Percentiles rank a stretch among this genome's conserved stretches.
Evolutionary conservation across 2,113 vertebrate species (phyloP).

Genomic region (Myanophis thanlyinensis): DNA sequence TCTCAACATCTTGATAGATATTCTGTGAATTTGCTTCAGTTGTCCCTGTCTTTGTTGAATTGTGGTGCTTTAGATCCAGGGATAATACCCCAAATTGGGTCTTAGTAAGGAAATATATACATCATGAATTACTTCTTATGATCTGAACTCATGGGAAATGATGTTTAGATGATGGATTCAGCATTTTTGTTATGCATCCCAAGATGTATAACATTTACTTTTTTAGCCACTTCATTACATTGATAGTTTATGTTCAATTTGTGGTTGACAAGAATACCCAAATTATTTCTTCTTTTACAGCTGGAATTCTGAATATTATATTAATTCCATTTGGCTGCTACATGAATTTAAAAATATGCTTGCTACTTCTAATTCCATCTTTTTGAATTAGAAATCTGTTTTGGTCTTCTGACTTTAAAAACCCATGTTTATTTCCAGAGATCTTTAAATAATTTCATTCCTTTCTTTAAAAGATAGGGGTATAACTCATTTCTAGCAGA

Average conservation of each 20-base stretch:
- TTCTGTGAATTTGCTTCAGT: background rate
- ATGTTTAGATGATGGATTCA: background rate
- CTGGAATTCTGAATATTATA: background rate
- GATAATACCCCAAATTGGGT: background rate
- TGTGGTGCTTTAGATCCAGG: background rate
- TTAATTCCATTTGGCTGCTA: background rate
- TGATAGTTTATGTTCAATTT: background rate
- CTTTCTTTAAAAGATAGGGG: background rate
- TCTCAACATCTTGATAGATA: background rate
- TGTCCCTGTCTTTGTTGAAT: background rate
- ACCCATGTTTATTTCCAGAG: background rate
- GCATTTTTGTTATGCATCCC: background rate
- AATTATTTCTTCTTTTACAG: background rate
- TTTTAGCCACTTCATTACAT: background rate
- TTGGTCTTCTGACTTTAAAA: background rate
- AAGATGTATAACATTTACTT: background rate
- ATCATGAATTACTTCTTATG: background rate
- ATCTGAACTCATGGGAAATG: background rate
- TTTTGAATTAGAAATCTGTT: no score
- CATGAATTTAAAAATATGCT: background rate
- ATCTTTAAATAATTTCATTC: background rate
- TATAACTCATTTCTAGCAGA: background rate
- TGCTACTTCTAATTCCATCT: background rate
- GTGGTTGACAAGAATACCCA: background rate
- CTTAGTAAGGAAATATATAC: background rate